Evolutionary conservation across 2,888 invertebrate species (phyloP).

Genomic region (Caenorhabditis plicata): DNA sequence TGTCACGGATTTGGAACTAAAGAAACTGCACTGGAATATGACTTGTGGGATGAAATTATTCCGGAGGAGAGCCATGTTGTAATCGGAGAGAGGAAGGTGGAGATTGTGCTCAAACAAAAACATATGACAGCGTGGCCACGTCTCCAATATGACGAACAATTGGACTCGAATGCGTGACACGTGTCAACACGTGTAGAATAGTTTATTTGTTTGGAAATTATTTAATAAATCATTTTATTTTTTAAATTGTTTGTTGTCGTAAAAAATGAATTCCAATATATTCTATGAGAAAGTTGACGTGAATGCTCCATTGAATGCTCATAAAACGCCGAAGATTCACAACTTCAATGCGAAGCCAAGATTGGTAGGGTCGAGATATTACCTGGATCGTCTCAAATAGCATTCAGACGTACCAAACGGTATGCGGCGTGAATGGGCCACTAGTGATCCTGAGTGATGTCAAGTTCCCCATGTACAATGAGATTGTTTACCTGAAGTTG

Average conservation of each 20-base stretch:
- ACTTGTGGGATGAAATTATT: constrained; percentile 59
- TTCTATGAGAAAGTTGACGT: constrained; percentile 24
- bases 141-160: constrained; percentile 46
- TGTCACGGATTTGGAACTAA: constrained; percentile 55
- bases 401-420: constrained; percentile 81
- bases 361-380: constrained; percentile 7
- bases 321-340: constrained; percentile 69
- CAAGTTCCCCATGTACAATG: constrained; percentile 97
- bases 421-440: constrained; percentile 97
- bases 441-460: constrained; percentile 97
- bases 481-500: constrained; percentile 90
- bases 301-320: constrained; percentile 29
- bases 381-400: not conserved
- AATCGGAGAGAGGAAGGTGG: constrained; percentile 61
- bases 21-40: constrained; percentile 47
- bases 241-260: no score
- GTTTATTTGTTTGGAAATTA: not conserved
- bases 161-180: constrained; percentile 22
- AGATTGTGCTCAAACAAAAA: constrained; percentile 58
- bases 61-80: constrained; percentile 48
- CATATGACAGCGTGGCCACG: constrained; percentile 54
- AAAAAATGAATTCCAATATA: no score
- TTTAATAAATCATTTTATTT: no score
- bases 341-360: constrained; percentile 96
- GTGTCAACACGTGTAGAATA: not conserved